Evolutionary conservation across 2,113 vertebrate species (phyloP), one percentile per base, ranked within the genome.

Genomic region (Tupaia chinensis): DNA sequence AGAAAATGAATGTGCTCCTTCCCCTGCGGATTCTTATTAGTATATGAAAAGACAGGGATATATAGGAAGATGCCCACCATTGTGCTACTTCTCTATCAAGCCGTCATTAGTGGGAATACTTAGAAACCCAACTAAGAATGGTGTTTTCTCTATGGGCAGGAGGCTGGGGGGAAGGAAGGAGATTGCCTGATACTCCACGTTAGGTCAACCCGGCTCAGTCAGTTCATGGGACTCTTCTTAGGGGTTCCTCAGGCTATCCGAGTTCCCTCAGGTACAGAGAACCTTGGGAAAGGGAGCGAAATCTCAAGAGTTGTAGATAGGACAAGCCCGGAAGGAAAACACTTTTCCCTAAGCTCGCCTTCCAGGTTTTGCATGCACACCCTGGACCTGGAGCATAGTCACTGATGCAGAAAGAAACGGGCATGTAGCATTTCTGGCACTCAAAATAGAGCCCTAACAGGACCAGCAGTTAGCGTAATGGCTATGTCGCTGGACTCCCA

Each of bases 101-200:
- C 14, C 9, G 27, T 16, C 1, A 6, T 15, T 14, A 1, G 15
- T 3, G 15, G 16, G 27, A 66, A 9, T 27, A 20, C 72, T 66
- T 66, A 23, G 23, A n/a, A 58, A 58, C 34, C 3, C n/a, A 66
- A 77, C 27, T 44, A 17, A 20, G 15, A 81, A 81, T 58, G 23
- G 23, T 22, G 23, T 23, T 85, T 68, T 44, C 53, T 44, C 6
- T 34, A 32, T 3, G 29, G 11, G 12, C 16, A 12, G 27, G 10
- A 70, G 11, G 3, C 3, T 3, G 32, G 29, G 61, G 70, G 29
- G 44, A 58, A 60, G 4, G 3, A 3, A 4, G 17, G 23, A 22
- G 34, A 25, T 1, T 1, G 1, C 23, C 23, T 23, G 13, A 25
- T 25, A 0, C 7, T 22, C 9, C 13, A 4, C 8, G 0, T 53